Conservation (phyloP, 1,140 invertebrate species). For the Drosophila repletoides region DNA sequence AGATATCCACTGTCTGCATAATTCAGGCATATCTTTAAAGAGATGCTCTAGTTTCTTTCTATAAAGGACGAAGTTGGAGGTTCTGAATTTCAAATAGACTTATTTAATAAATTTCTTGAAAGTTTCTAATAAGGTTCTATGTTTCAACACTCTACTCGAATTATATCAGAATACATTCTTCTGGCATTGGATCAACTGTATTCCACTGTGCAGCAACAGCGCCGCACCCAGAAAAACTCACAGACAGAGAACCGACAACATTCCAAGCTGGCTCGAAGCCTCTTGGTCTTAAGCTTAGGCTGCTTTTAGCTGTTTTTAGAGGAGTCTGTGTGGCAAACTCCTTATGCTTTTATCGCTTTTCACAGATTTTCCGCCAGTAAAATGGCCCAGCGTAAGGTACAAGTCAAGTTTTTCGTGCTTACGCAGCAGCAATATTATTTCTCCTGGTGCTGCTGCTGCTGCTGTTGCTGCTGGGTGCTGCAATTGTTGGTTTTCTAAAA, state of each 20-base stretch:
- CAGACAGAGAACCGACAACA: slow-evolving; percentile 2
- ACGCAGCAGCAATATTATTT: too few species aligned
- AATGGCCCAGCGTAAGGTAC: slow-evolving; percentile 21
- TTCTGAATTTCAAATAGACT: too few species aligned
- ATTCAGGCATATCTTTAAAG: too few species aligned
- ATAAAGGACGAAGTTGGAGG: too few species aligned
- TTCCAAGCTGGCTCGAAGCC: slow-evolving; percentile 30
- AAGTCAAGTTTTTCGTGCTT: slow-evolving; percentile 41
- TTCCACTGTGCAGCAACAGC: slow-evolving; percentile 43
- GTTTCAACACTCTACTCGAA: too few species aligned
- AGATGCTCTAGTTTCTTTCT: too few species aligned
- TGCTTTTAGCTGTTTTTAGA: not conserved
- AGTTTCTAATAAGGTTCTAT: too few species aligned
- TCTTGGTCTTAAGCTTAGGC: slow-evolving; percentile 8
- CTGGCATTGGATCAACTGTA: not conserved
- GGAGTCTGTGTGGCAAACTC: slow-evolving; percentile 3
- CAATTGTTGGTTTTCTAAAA: slow-evolving; percentile 20
- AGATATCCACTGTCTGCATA: too few species aligned
- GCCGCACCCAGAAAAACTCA: slow-evolving; percentile 18
- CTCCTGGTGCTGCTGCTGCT: not conserved
- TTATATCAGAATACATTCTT: too few species aligned
- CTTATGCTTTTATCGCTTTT: slow-evolving; percentile 72
- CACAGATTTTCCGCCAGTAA: slow-evolving; percentile 67
- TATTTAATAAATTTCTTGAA: too few species aligned
- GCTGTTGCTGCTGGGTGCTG: slow-evolving; percentile 2